A percentile compares a stretch with the other conserved stretches of the same genome.
Evolutionary conservation across 2,797 vertebrate species (phyloP).

Genomic region (Chanos chanos): DNA sequence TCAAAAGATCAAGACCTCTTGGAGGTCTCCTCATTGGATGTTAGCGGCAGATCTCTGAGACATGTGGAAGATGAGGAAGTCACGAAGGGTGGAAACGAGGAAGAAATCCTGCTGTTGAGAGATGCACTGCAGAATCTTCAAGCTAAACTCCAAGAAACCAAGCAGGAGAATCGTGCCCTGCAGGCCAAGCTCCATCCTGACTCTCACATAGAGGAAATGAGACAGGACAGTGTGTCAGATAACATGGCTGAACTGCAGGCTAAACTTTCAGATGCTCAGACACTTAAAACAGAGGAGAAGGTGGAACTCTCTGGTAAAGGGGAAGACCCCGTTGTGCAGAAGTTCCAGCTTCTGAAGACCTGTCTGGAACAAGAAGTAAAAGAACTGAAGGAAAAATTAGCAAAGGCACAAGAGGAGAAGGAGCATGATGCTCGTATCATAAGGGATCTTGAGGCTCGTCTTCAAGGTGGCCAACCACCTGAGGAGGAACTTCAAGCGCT

Average conservation of each 20-base stretch:
- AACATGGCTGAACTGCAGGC: slow-evolving; percentile 79
- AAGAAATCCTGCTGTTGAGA: slow-evolving; percentile 72
- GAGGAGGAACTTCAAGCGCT: slow-evolving; percentile 74
- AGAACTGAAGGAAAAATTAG: slow-evolving; percentile 74
- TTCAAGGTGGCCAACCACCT: slow-evolving; percentile 59
- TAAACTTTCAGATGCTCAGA: slow-evolving; percentile 78
- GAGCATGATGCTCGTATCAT: slow-evolving; percentile 69
- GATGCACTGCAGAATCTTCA: slow-evolving; percentile 76
- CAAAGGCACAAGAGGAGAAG: slow-evolving; percentile 68
- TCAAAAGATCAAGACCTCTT: slow-evolving; percentile 44
- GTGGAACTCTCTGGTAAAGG: slow-evolving; percentile 44
- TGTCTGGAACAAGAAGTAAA: slow-evolving; percentile 72
- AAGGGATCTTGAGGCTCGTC: slow-evolving; percentile 73
- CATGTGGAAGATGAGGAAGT: slow-evolving; percentile 32
- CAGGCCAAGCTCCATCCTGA: slow-evolving; percentile 71
- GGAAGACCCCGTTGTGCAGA: slow-evolving; percentile 48
- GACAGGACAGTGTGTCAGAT: slow-evolving; percentile 71
- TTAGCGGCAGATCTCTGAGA: slow-evolving; percentile 21
- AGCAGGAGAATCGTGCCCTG: slow-evolving; percentile 71
- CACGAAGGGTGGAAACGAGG: slow-evolving; percentile 46
- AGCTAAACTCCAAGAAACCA: slow-evolving; percentile 74
- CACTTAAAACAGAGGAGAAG: slow-evolving; percentile 64
- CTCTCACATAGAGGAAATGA: slow-evolving; percentile 48
- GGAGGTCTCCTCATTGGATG: slow-evolving; percentile 43
- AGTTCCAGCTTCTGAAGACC: slow-evolving; percentile 51